A percentile compares a stretch with the other conserved stretches of the same genome.
These are phyloP conservation scores for Nicator chloris DNA, from an alignment of 2,113 vertebrate genomes.

Conservation along the genomic window DNA sequence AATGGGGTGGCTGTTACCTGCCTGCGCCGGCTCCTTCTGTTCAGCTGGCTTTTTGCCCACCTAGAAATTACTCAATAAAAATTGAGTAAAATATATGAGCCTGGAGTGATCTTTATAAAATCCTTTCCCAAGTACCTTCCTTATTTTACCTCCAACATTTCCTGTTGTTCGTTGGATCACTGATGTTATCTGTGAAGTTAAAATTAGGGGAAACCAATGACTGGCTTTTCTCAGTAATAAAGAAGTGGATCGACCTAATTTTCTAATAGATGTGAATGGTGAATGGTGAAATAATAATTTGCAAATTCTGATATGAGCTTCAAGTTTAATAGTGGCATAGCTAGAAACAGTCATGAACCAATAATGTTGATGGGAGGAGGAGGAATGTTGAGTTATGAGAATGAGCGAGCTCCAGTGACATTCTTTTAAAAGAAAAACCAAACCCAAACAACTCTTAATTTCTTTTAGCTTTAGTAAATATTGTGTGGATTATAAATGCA, in stretches of 20 bases:
- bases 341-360: neutral
- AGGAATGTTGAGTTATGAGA: neutral
- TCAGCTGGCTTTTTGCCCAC: slow-evolving; percentile 21
- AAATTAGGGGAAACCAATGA: neutral
- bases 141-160: neutral
- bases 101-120: neutral
- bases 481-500: neutral
- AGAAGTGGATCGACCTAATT: neutral
- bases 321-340: neutral
- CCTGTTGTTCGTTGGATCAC: neutral
- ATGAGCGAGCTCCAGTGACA: neutral
- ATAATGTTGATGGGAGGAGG: rapidly evolving
- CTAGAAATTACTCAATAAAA: slow-evolving; percentile 7
- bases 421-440: neutral
- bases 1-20: neutral
- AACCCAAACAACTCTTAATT: neutral
- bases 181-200: neutral
- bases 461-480: neutral
- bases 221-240: neutral
- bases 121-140: neutral
- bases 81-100: neutral
- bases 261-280: neutral
- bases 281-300: neutral
- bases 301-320: neutral
- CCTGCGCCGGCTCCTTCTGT: neutral